phyloP scores from a whole-genome alignment of 2,797 vertebrate genomes.

The Platalea minor region DNA sequence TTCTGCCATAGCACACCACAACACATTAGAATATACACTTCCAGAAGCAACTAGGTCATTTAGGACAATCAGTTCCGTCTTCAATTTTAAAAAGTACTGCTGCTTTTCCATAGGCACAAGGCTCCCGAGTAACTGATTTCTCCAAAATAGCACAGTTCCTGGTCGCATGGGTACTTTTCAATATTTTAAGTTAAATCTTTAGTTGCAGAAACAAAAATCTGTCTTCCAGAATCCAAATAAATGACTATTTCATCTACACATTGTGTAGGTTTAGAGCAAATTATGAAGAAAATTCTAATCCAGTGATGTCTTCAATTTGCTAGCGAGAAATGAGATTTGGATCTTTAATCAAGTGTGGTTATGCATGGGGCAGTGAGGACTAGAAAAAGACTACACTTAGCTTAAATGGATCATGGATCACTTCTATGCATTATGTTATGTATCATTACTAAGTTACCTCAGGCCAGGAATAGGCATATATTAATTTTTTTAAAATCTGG shows the following conservation, averaged over 20 bases:
- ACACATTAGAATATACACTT: background rate
- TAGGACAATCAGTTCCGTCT: background rate
- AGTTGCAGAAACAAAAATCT: background rate
- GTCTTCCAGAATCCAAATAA: background rate
- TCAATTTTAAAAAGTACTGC: background rate
- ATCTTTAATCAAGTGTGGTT: background rate
- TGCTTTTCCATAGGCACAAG: background rate
- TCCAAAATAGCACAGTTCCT: background rate
- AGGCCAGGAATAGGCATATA: background rate
- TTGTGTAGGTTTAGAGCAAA: background rate
- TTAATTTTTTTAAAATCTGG: background rate
- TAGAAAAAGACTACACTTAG: background rate
- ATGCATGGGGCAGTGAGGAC: background rate
- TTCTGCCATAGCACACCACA: background rate
- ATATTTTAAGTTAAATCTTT: background rate
- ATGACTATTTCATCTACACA: background rate
- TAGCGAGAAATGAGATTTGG: background rate
- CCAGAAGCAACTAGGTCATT: background rate
- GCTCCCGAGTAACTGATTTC: background rate
- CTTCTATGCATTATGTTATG: background rate
- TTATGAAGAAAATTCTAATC: background rate
- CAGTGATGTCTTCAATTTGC: background rate
- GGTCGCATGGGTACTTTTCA: background rate
- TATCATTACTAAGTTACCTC: background rate
- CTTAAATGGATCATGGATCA: background rate